A percentile compares a stretch with the other conserved stretches of the same genome.
These are phyloP conservation scores for Mythimna lalbum DNA, from an alignment of 2,888 invertebrate genomes.

Conservation along the genomic window DNA sequence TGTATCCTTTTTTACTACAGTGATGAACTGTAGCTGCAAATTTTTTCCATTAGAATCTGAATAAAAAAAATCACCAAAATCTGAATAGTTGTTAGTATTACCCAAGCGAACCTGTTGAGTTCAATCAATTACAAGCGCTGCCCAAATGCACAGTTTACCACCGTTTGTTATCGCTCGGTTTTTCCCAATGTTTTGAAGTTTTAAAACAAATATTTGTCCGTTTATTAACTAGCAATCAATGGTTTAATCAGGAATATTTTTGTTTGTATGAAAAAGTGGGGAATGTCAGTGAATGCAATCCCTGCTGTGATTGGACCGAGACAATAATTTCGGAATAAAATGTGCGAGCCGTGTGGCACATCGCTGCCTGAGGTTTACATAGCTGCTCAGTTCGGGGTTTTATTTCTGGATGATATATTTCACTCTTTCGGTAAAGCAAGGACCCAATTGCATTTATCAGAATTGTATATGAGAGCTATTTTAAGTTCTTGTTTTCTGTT, in stretches of 20 bases:
- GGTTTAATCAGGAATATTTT: constrained; percentile 41
- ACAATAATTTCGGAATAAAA: constrained; percentile 22
- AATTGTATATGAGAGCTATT: too few species aligned
- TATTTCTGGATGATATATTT: background rate
- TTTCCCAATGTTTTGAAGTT: constrained; percentile 39
- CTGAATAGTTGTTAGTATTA: constrained; percentile 26
- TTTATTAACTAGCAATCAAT: constrained; percentile 61
- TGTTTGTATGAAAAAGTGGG: constrained; percentile 15
- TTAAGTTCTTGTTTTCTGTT: too few species aligned
- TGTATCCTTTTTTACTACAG: background rate
- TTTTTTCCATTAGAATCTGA: too few species aligned
- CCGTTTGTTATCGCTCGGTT: constrained; percentile 24
- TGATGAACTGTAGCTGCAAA: too few species aligned
- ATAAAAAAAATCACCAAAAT: too few species aligned
- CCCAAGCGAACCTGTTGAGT: constrained; percentile 57
- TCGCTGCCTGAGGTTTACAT: background rate
- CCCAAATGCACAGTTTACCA: constrained; percentile 36
- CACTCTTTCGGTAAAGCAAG: too few species aligned
- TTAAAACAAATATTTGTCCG: constrained; percentile 44
- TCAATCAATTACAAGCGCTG: constrained; percentile 52
- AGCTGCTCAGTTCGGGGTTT: background rate
- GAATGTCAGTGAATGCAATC: constrained; percentile 27
- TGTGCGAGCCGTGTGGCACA: background rate
- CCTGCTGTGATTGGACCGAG: constrained; percentile 34
- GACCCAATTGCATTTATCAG: too few species aligned